Conservation (phyloP, 2,113 vertebrate species). For the Poecilia latipinna region DNA sequence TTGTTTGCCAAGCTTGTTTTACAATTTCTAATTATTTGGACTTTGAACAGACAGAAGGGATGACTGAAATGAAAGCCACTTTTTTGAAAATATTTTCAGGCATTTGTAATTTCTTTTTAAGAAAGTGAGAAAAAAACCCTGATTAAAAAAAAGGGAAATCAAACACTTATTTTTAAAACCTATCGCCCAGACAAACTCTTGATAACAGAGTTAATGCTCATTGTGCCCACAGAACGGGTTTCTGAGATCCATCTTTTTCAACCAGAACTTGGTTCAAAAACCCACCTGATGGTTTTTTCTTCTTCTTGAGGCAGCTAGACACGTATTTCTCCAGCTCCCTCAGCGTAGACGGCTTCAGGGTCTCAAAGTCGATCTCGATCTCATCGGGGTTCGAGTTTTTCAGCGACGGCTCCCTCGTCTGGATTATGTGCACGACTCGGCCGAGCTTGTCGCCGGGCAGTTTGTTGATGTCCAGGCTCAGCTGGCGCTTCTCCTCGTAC, state of each 20-base stretch:
- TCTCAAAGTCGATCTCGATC: conserved; percentile 96
- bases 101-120: no score
- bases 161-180: no score
- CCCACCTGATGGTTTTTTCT: conserved; percentile 82
- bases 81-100: no score
- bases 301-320: conserved; percentile 89
- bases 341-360: conserved; percentile 90
- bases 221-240: not conserved
- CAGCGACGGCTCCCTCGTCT: conserved; percentile 88
- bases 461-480: conserved; percentile 95
- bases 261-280: not conserved
- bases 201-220: not conserved
- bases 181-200: not conserved
- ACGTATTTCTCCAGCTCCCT: conserved; percentile 92
- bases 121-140: no score
- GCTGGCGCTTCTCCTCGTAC: conserved; percentile 92
- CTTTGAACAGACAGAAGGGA: no score
- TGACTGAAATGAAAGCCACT: no score
- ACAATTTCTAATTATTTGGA: no score
- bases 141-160: no score
- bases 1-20: no score
- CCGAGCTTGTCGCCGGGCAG: conserved; percentile 91
- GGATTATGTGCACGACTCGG: conserved; percentile 92
- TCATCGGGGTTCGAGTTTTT: conserved; percentile 94
- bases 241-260: not conserved